Evolutionary conservation across 2,797 vertebrate genomes (phyloP).

Genomic region (Apogon talboti): DNA sequence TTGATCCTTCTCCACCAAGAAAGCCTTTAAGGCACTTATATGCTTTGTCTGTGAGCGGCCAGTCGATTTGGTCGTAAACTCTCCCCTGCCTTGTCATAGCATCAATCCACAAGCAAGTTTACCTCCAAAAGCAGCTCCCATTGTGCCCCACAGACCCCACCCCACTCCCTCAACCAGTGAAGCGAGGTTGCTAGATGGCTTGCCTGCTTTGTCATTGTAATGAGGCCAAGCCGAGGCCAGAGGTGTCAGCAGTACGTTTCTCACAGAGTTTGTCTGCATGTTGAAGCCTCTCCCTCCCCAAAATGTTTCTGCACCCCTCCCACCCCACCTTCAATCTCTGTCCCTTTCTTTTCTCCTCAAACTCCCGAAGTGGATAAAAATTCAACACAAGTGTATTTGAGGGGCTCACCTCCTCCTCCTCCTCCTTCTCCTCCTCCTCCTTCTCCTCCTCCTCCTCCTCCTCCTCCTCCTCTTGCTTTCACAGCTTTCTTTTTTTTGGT

Average conservation of each 20-base stretch:
- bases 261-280: slow-evolving; percentile 26
- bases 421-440: slow-evolving; percentile 29
- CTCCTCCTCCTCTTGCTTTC: slow-evolving; percentile 27
- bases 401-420: slow-evolving; percentile 41
- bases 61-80: slow-evolving; percentile 55
- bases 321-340: slow-evolving; percentile 35
- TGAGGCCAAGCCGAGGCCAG: slow-evolving; percentile 73
- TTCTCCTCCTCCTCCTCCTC: slow-evolving; percentile 38
- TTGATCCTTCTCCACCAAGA: slow-evolving; percentile 62
- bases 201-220: slow-evolving; percentile 84
- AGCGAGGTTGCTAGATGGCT: slow-evolving; percentile 49
- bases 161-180: slow-evolving; percentile 42
- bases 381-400: slow-evolving; percentile 30
- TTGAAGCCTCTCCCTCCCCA: slow-evolving; percentile 36
- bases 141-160: slow-evolving; percentile 56
- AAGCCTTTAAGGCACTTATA: slow-evolving; percentile 49
- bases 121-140: slow-evolving; percentile 61
- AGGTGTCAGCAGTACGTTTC: slow-evolving; percentile 72
- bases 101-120: slow-evolving; percentile 57
- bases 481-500: slow-evolving; percentile 12
- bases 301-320: slow-evolving; percentile 29
- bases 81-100: slow-evolving; percentile 28
- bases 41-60: slow-evolving; percentile 54
- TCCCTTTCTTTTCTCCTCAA: slow-evolving; percentile 27
- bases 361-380: slow-evolving; percentile 28